phyloP scores from a whole-genome alignment of 2,888 invertebrate genomes.

The Lycocerus yunnanus region DNA sequence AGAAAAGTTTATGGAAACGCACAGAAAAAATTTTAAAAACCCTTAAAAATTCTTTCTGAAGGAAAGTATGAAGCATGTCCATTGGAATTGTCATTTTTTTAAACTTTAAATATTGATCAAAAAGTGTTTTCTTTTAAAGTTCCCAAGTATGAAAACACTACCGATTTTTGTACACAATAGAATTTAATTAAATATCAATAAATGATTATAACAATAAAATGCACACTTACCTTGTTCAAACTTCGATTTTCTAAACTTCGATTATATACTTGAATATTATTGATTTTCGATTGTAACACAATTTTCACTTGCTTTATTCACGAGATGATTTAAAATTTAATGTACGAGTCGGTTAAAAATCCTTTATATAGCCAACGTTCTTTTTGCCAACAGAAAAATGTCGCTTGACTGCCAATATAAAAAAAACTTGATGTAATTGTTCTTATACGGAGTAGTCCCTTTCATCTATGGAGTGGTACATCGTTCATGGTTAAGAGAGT shows the following conservation, averaged over 20 bases:
- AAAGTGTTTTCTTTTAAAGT: neutral
- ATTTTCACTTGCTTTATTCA: neutral
- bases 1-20: neutral
- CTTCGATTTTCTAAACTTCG: too few relatives aligned
- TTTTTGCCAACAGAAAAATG: neutral
- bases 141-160: neutral
- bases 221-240: neutral
- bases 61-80: neutral
- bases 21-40: too few relatives aligned
- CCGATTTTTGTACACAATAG: neutral
- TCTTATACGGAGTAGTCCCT: neutral
- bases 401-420: fast-evolving
- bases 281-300: neutral
- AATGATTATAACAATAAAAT: neutral
- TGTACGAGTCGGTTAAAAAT: neutral
- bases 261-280: neutral
- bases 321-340: neutral
- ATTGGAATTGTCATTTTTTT: too few relatives aligned
- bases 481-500: too few relatives aligned
- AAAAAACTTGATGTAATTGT: neutral
- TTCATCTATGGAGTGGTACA: too few relatives aligned
- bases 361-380: neutral
- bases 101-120: neutral
- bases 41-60: neutral
- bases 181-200: neutral